Base-by-base conservation (phyloP, 2,888 invertebrate genomes). In the Dusona sp. region DNA sequence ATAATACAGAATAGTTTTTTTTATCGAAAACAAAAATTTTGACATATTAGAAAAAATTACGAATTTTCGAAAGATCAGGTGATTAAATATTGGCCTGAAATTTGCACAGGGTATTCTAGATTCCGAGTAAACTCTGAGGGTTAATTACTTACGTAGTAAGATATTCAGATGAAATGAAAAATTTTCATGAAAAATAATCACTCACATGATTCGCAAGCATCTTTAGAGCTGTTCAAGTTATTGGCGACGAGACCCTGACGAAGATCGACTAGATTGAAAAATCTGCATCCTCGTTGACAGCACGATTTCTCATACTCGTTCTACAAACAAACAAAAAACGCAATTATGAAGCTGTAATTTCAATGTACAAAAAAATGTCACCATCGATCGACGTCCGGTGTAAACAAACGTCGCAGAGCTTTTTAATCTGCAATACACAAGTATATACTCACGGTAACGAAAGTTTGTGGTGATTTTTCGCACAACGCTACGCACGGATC, bases 281-380 rank as follows among this genome's bases (percentile, higher is more conserved):
- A 93, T 83, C 94, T 91, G 86, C 94, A 94, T 42, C 94, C 94
- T 78, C 94, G 91, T 75, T 94, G 92, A 87, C 94, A 94, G 82
- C 93, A 93, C 0, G 92, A 92, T 74, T 91, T 91, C 6, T 91
- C 87, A 45, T 92, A 91, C 45, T 91, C 90, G 19, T 81, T 89
- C 91, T 94, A 90, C 88, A 48, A 51, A 78, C 11, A 42, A 3
- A 42, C n/a, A 61, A 7, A 54, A 80, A 65, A 38, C 6, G 16
- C 7, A 25, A 77, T 9, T 13, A 38, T 4, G 3, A n/a, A 42
- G 29, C 2, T 8, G n/a, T 19, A 19, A 13, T 70, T 36, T 57
- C 16, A 29, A 57, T 45, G 45, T 38, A 16, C 0, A 1, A 29
- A 61, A 29, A 7, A 61, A 61, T 16, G 29, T 61, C 16, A 6